Conservation (phyloP, 2,113 vertebrate genomes). For the Nicator chloris region DNA sequence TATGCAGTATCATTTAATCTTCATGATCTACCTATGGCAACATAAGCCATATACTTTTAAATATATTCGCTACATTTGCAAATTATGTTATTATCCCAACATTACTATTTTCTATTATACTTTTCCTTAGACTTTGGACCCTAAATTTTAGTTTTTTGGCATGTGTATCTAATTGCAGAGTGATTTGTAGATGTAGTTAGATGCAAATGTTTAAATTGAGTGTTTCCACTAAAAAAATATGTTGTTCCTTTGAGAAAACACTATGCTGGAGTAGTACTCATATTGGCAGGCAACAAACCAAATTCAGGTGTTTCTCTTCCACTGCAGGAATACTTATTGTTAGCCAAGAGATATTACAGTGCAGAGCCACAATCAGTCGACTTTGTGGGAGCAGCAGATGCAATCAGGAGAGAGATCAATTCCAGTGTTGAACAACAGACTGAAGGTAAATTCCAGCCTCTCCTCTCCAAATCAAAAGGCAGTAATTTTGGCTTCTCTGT, state of each 20-base stretch:
- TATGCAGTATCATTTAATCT: neutral
- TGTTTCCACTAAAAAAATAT: neutral
- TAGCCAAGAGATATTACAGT: conserved; percentile 56
- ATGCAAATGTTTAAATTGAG: neutral
- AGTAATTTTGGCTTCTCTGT: neutral
- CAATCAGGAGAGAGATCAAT: conserved; percentile 66
- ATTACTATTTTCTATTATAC: neutral
- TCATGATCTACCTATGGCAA: neutral
- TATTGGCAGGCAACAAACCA: neutral
- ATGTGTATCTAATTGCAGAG: neutral
- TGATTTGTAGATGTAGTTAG: neutral
- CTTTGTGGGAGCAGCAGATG: conserved; percentile 54
- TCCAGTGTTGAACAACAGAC: conserved; percentile 60
- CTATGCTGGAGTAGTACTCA: neutral
- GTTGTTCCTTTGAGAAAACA: neutral
- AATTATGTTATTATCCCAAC: neutral
- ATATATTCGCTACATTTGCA: neutral
- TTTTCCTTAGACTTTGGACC: neutral
- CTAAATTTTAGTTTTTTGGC: neutral
- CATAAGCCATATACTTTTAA: neutral
- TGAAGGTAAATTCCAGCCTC: conserved; percentile 46
- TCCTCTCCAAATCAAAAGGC: neutral
- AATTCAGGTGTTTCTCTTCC: neutral
- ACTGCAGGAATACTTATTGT: conserved; percentile 65
- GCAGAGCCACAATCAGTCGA: conserved; percentile 58